Evolutionary conservation across 2,113 vertebrate genomes (phyloP), one percentile per base, ranked within the genome.

Genomic region (Cyrtonyx montezumae): DNA sequence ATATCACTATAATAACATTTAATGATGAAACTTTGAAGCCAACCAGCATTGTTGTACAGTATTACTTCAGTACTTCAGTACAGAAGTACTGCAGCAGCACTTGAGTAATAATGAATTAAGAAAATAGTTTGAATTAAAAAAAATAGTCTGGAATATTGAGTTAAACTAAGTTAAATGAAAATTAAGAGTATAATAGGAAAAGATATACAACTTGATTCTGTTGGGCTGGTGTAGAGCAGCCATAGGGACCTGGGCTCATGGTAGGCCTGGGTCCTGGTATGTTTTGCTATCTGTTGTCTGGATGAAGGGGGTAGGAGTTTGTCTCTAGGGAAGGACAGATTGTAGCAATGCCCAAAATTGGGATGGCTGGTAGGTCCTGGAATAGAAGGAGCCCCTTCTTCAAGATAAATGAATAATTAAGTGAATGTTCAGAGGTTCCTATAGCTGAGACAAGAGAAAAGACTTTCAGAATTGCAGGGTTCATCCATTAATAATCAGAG

Each of bases 131-230:
- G 62, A 75, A 58, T 40, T 62, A 12, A 15, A 59, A 79, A 62
- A 37, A 37, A 37, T 37, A 37, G 68, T 18, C 0, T 0, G 8
- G 36, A 76, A 55, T 25, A 56, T 22, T 0, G 1, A 19, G 26
- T 59, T 70, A 58, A 49, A 17, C 15, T 30, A 53, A 22, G 37
- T 34, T 71, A 6, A 30, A 11, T 62, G 71, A 16, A 86, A 90
- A 71, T 43, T 3, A 5, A 14, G n/a, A 61, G 12, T 53, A 43
- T 3, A n/a, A 28, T 21, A 15, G 32, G 20, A 51, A 75, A 55
- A 81, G 42, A 65, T 26, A 45, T 0, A 36, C 9, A 40, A 65
- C 19, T 5, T 75, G 16, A 10, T 37, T 62, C 37, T 62, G 22
- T 62, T 16, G 34, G 58, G 34, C 14, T 61, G 22, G 58, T 36